Evolutionary conservation across 2,113 vertebrate species (phyloP).

Genomic region (Zapornia atra): DNA sequence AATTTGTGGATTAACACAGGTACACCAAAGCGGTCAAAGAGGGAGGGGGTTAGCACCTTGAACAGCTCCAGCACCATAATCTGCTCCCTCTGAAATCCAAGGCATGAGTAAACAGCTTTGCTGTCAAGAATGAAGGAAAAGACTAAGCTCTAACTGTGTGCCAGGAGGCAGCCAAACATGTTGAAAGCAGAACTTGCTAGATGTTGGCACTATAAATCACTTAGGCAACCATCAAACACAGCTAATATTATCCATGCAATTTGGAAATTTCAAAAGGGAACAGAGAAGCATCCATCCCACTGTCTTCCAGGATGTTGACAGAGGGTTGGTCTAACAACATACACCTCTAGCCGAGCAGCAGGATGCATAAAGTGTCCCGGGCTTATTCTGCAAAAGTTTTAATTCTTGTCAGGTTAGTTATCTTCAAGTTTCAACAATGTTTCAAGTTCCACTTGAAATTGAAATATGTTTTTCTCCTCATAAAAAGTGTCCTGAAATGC

Average conservation of each 20-base stretch:
- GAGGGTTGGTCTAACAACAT: not conserved
- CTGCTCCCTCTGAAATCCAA: not conserved
- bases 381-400: not conserved
- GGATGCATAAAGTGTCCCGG: not conserved
- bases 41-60: not conserved
- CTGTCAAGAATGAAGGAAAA: not conserved
- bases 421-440: not conserved
- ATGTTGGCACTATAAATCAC: not conserved
- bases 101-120: not conserved
- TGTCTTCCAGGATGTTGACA: not conserved
- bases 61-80: not conserved
- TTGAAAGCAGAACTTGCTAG: not conserved
- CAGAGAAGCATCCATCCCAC: not conserved
- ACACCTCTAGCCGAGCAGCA: not conserved
- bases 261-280: not conserved
- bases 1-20: not conserved
- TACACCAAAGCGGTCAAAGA: not conserved
- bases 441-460: not conserved
- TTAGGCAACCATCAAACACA: not conserved
- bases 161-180: not conserved
- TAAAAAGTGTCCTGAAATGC: fast-evolving
- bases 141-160: not conserved
- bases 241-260: not conserved
- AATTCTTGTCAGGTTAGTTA: not conserved
- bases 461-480: not conserved